These are phyloP conservation scores for Ectemnius cavifrons DNA, from an alignment of 2,888 invertebrate genomes.

Conservation along the genomic window DNA sequence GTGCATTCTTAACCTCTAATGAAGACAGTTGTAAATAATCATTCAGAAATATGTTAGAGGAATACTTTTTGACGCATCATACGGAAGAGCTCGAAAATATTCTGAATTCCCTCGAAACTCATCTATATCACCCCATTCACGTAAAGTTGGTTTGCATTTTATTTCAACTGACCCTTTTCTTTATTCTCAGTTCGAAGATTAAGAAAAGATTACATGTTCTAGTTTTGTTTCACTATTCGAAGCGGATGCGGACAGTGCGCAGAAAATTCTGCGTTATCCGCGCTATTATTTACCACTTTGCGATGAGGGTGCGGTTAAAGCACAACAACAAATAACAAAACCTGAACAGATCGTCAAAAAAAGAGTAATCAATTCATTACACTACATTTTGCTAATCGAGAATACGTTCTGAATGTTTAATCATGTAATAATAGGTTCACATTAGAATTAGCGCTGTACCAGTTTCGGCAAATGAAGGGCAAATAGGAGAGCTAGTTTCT, in stretches of 20 bases:
- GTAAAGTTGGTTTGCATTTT: conserved; percentile 80
- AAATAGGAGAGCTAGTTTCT: conserved; percentile 71
- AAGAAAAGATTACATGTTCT: conserved; percentile 28
- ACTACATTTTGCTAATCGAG: neutral
- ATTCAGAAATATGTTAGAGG: conserved; percentile 69
- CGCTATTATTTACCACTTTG: conserved; percentile 82
- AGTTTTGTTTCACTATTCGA: conserved; percentile 87
- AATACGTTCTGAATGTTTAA: conserved; percentile 13
- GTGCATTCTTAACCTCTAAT: conserved; percentile 21
- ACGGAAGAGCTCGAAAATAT: conserved; percentile 82
- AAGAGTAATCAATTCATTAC: conserved; percentile 78
- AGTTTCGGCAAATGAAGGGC: conserved; percentile 82
- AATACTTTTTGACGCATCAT: conserved; percentile 83
- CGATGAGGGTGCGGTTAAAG: conserved; percentile 82
- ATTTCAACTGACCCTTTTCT: neutral
- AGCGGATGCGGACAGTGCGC: conserved; percentile 83
- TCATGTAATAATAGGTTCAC: conserved; percentile 58
- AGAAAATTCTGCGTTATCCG: conserved; percentile 84
- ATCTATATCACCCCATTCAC: conserved; percentile 83
- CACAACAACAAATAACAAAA: conserved; percentile 81
- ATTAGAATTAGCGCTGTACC: conserved; percentile 71
- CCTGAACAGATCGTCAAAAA: conserved; percentile 78
- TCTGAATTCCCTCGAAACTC: conserved; percentile 81
- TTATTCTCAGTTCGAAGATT: too few species aligned
- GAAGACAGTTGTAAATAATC: neutral